Conservation (phyloP, 2,888 invertebrate species). For the Cyclophora albipunctata region DNA sequence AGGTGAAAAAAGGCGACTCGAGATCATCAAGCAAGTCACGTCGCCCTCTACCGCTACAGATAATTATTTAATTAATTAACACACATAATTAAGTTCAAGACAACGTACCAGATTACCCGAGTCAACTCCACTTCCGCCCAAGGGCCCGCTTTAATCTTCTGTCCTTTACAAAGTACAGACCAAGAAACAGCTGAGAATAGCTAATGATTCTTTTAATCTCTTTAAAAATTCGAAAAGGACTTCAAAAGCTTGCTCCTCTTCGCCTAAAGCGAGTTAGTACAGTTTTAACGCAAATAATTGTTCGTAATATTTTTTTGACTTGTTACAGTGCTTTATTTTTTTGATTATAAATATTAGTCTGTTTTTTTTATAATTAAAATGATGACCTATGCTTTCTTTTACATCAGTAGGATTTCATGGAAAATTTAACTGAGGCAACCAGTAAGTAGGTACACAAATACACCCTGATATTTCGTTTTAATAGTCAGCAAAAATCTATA, state of each 20-base stretch:
- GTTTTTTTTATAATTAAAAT: too few relatives aligned
- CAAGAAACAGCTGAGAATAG: conserved; percentile 54
- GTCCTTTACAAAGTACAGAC: conserved; percentile 17
- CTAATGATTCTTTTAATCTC: conserved; percentile 71
- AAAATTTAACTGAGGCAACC: too few relatives aligned
- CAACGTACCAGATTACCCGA: conserved; percentile 3
- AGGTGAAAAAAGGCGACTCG: too few relatives aligned
- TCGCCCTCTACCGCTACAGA: background rate
- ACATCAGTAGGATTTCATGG: too few relatives aligned
- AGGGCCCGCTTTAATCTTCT: conserved; percentile 56
- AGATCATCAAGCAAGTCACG: too few relatives aligned
- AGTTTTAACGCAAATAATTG: conserved; percentile 21
- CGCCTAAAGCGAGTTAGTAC: conserved; percentile 18
- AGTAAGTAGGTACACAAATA: too few relatives aligned
- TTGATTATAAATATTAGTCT: too few relatives aligned
- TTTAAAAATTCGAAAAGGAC: conserved; percentile 63
- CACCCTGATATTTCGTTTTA: too few relatives aligned
- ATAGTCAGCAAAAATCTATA: too few relatives aligned
- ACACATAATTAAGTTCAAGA: conserved; percentile 6
- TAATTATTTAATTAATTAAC: conserved; percentile 1
- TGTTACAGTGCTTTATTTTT: background rate
- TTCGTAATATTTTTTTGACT: conserved; percentile 20
- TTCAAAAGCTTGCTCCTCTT: conserved; percentile 44
- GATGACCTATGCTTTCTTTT: too few relatives aligned
- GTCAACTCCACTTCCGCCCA: conserved; percentile 26